Conservation (phyloP, 2,888 invertebrate genomes). For the Hydrotaea cyrtoneurina region DNA sequence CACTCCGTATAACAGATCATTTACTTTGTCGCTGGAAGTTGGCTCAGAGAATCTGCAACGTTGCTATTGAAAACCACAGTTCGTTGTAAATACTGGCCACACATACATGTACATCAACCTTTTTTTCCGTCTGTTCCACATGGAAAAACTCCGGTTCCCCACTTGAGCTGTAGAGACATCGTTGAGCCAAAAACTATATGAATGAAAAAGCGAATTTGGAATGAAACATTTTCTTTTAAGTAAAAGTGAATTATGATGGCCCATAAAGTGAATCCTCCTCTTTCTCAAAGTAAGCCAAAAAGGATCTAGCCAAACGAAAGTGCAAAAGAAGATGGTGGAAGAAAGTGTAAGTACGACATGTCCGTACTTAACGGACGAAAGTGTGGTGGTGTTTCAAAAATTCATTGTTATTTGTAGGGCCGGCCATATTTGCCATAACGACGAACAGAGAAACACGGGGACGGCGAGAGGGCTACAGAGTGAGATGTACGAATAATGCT, state of each 20-base stretch:
- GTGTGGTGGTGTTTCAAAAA: background rate
- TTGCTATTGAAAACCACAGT: background rate
- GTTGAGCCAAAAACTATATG: conserved; percentile 43
- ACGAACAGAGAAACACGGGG: background rate
- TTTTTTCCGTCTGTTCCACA: conserved; percentile 28
- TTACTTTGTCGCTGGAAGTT: no score
- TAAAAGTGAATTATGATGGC: conserved; percentile 50
- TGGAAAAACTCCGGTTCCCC: conserved; percentile 38
- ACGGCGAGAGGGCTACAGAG: background rate
- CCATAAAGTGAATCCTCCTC: conserved; percentile 26
- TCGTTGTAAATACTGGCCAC: background rate
- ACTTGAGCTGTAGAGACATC: conserved; percentile 41
- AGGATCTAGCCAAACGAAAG: background rate
- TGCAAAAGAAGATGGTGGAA: background rate
- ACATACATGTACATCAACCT: background rate
- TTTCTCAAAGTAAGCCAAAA: conserved; percentile 18
- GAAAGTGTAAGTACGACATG: background rate
- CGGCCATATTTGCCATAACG: background rate
- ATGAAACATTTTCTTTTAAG: conserved; percentile 34
- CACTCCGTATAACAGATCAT: no score
- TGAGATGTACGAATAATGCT: conserved; percentile 16
- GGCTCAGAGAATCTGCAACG: no score
- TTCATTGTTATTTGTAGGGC: conserved; percentile 20
- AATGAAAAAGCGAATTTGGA: conserved; percentile 25
- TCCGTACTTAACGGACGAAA: background rate